Evolutionary conservation across 2,797 vertebrate genomes (phyloP).

Genomic region (Phataginus tricuspis): DNA sequence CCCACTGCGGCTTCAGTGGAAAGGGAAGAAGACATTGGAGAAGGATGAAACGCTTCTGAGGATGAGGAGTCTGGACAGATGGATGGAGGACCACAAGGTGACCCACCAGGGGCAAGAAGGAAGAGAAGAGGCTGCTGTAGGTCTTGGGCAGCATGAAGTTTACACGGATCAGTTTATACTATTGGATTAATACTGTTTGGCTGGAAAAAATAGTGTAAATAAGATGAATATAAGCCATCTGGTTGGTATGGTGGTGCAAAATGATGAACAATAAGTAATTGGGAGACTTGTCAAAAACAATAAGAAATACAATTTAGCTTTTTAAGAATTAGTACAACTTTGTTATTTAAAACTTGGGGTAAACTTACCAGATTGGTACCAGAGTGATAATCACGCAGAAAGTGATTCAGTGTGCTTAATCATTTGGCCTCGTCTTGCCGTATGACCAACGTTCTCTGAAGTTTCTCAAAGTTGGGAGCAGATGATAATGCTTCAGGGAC

Average conservation of each 20-base stretch:
- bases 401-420: background rate
- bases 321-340: background rate
- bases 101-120: conserved; percentile 52
- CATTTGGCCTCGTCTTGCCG: background rate
- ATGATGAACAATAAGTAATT: conserved; percentile 61
- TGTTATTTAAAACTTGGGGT: background rate
- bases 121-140: conserved; percentile 76
- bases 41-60: conserved; percentile 46
- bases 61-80: conserved; percentile 58
- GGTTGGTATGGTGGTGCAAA: conserved; percentile 75
- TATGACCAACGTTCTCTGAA: background rate
- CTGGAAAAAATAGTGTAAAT: conserved; percentile 78
- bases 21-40: conserved; percentile 55
- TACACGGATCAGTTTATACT: conserved; percentile 76
- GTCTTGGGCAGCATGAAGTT: conserved; percentile 75
- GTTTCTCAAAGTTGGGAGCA: conserved; percentile 47
- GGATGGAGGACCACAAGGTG: conserved; percentile 65
- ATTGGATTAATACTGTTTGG: conserved; percentile 81
- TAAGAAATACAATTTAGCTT: conserved; percentile 50
- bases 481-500: conserved; percentile 38
- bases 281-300: conserved; percentile 49
- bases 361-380: background rate
- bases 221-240: conserved; percentile 81
- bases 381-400: background rate
- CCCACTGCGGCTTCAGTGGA: conserved; percentile 44